These are phyloP conservation scores for Phataginus tricuspis DNA, from an alignment of 2,797 vertebrate species.

Conservation along the genomic window DNA sequence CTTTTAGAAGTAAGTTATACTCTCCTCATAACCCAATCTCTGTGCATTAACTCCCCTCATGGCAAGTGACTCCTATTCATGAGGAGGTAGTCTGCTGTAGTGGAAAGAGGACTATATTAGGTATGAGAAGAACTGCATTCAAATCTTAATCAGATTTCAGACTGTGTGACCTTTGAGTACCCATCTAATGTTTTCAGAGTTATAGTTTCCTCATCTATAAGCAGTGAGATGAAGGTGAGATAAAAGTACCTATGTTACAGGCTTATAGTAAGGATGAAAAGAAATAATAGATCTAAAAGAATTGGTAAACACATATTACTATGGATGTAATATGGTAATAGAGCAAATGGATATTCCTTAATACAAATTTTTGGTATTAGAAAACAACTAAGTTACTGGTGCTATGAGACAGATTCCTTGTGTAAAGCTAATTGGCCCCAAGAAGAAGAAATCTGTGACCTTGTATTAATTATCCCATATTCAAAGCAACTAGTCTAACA, in stretches of 20 bases:
- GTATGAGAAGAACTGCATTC: neutral
- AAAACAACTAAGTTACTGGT: constrained; percentile 7
- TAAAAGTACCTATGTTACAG: neutral
- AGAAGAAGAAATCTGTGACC: constrained; percentile 35
- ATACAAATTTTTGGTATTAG: constrained; percentile 45
- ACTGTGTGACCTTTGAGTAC: neutral
- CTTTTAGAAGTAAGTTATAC: neutral
- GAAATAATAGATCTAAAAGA: constrained; percentile 1
- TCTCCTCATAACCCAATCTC: neutral
- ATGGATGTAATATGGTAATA: neutral
- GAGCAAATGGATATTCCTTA: neutral
- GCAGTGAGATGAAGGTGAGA: neutral
- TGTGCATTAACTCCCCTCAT: neutral
- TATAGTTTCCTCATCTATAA: constrained; percentile 32
- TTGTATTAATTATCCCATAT: constrained; percentile 42
- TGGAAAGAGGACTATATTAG: neutral
- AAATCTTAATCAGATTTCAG: constrained; percentile 6
- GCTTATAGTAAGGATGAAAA: constrained; percentile 31
- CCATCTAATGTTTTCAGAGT: neutral
- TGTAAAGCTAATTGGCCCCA: constrained; percentile 39
- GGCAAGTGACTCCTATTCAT: neutral
- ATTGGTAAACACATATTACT: constrained; percentile 43
- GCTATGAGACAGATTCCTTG: neutral
- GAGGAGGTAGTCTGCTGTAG: neutral
- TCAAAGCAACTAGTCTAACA: constrained; percentile 9